Evolutionary conservation across 1,140 invertebrate species (phyloP), one percentile per base, ranked within the genome.

Genomic region (Philopotamus ludificatus): DNA sequence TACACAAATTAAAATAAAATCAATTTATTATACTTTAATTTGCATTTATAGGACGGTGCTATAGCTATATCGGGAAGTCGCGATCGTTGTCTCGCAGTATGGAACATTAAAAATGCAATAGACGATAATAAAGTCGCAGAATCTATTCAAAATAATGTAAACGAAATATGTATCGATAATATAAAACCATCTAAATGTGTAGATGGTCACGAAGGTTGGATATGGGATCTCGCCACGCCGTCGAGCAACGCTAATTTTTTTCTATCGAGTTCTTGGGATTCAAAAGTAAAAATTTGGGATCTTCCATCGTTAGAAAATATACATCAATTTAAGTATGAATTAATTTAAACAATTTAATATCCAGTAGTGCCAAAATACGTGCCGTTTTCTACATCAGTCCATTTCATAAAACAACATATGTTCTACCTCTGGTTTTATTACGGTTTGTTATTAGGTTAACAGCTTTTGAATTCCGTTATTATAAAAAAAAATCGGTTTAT

Each of bases 221-320:
- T 81, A 0, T 81, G 78, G 78, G 77, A 77, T 59, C 67, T 81
- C 10, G 74, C 79, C 0, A 71, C 77, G 7, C 73, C 76, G 0
- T 68, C 72, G 1, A 66, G 71, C 50, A 23, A 21, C 42, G 62
- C 80, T 21, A 45, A 50, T n/a, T 54, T 16, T 1, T n/a, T 71
- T 8, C 79, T 77, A 49, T 81, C 80, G 10, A 78, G 77, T 1
- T 81, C 80, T 16, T 81, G 79, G 79, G 79, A 81, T 62, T 79
- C 77, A 57, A 76, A 76, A 51, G 77, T 81, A 0, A 80, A 79
- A 71, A 73, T 74, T 16, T 81, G 80, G 80, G 79, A 80, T 54
- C 70, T 80, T 23, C 64, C 62, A 18, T 71, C 72, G 50, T 73
- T n/a, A n/a, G n/a, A n/a, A n/a, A n/a, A n/a, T n/a, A n/a, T n/a